Evolutionary conservation across 1,140 invertebrate species (phyloP), one percentile per base, ranked within the genome.

Genomic region (Papilio helenus): DNA sequence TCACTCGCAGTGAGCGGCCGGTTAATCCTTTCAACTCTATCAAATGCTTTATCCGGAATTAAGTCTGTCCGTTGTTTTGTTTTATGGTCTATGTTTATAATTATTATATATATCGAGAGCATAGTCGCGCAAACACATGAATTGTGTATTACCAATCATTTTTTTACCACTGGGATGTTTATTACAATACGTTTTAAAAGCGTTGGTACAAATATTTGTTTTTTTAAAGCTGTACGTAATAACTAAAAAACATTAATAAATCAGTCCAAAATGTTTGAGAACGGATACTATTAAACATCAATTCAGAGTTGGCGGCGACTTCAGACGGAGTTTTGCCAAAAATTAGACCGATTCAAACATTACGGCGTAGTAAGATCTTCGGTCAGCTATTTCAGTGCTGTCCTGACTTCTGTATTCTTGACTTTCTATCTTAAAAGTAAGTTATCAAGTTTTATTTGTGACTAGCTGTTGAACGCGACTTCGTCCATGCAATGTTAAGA

Each of bases 41-140:
- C 61, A 68, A 68, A 68, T 68, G 61, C 26, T 68, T 68, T 68
- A 68, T 29, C 61, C 26, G 61, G 61, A 68, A 68, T 68, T 68
- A 68, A 68, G 61, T 68, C 26, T 68, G 61, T 29, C 61, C 26
- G 61, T 68, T 68, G 26, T 68, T 68, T 68, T 68, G 61, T 68
- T 65, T 29, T 68, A 68, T 29, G 23, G 26, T 29, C 10, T 16
- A 68, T n/a, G 14, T 68, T 34, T 68, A 68, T 68, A 68, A 34
- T 68, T 29, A 8, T 68, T n/a, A 55, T 55, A 20, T 55, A 55
- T 16, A 18, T 7, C 46, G 0, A 16, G 46, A 4, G 16, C 10
- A 4, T 14, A 14, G 44, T 46, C 44, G 1, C 46, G 12, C 2
- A 2, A 3, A 2, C 18, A 18, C 46, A 16, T 0, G 46, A 49